Evolutionary conservation across 1,140 invertebrate genomes (phyloP), one percentile per base, ranked within the genome.

Genomic region (Heliothis virescens): DNA sequence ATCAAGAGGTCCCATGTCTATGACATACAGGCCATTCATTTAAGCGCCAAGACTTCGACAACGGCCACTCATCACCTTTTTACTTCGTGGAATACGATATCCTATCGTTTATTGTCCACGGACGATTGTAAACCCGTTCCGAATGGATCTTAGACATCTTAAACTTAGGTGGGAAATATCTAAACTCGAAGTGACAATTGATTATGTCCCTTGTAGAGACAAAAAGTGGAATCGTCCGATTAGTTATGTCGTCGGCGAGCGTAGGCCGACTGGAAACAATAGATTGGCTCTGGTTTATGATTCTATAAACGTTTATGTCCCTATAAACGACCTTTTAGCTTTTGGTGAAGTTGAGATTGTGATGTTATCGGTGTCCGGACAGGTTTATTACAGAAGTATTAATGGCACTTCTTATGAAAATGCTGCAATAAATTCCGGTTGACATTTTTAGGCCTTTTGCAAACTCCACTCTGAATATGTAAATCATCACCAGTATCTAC

Each of bases 241-340:
- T 92, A 91, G 91, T 92, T 90, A 92, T 90, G 91, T 92, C 86
- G 87, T 83, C 85, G 86, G 69, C 78, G 85, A 79, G 90, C 91
- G 93, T 92, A 93, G 91, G 90, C 82, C 82, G 89, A 79, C 55
- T 82, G 80, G 85, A 91, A 89, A 94, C 93, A 94, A 94, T 94
- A 90, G 92, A 92, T 92, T 87, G 90, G 87, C 85, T 87, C 90
- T 92, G 89, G 82, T 94, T 94, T 94, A 94, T 92, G 92, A 92
- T 92, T 93, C 93, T 91, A 94, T 93, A 94, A 94, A 93, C 91
- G 89, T 94, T 94, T 93, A 94, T 93, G 91, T 91, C 86, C 89
- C 88, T 88, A 91, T 93, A 92, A 94, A 94, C 89, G 90, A 84
- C 87, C 86, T 92, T 93, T 93, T 91, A 89, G 90, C 88, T 92